phyloP scores from a whole-genome alignment of 2,888 invertebrate genomes.

The Pammene aurita region DNA sequence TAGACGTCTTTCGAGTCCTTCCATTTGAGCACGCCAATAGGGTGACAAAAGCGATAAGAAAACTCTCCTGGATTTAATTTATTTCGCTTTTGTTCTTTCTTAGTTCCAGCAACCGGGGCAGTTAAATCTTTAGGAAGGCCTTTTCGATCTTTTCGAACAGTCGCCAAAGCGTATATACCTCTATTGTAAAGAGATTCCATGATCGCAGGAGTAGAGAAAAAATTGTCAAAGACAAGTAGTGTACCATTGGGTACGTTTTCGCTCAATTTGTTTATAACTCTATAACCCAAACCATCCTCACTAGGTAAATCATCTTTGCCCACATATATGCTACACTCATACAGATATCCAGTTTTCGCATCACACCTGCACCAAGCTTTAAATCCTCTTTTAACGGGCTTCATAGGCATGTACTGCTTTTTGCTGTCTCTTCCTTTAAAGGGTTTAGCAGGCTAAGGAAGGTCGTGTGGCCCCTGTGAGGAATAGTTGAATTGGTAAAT shows the following conservation, averaged over 20 bases:
- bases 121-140: too few species aligned
- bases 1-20: slow-evolving; percentile 19
- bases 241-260: neutral
- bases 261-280: too few species aligned
- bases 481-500: too few species aligned
- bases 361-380: slow-evolving; percentile 1
- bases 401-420: slow-evolving; percentile 14
- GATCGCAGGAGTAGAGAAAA: slow-evolving; percentile 1
- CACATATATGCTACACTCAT: too few species aligned
- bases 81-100: neutral
- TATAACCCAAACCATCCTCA: too few species aligned
- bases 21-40: slow-evolving; percentile 19
- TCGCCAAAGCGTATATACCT: too few species aligned
- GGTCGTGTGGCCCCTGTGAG: too few species aligned
- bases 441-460: too few species aligned
- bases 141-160: too few species aligned
- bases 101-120: too few species aligned
- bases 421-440: neutral
- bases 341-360: slow-evolving; percentile 2
- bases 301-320: too few species aligned
- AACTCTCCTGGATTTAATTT: slow-evolving; percentile 11
- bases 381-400: slow-evolving; percentile 13
- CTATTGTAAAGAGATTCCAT: slow-evolving; percentile 1
- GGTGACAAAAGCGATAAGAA: slow-evolving; percentile 6
- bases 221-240: slow-evolving; percentile 17